Evolutionary conservation across 23 tunicate genomes (phyloP).

Genomic region (Trididemnum clinides): DNA sequence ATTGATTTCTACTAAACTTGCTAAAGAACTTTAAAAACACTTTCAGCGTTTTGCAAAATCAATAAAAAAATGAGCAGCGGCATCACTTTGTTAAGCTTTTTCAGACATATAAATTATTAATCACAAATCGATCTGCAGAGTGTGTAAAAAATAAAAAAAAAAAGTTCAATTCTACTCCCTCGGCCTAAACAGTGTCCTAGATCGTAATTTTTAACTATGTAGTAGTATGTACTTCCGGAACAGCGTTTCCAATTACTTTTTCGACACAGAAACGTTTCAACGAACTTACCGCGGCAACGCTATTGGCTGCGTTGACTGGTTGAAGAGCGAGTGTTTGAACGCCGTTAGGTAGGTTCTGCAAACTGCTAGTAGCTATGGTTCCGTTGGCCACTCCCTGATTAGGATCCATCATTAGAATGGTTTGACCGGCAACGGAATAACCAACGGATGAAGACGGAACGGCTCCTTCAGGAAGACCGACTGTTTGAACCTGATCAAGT

Average conservation of each 20-base stretch:
- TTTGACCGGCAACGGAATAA: slow-evolving; percentile 65
- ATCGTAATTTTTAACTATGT: no score
- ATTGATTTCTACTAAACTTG: no score
- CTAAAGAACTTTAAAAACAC: no score
- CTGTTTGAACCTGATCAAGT: slow-evolving; percentile 58
- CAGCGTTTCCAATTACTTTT: no score
- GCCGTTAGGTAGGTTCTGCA: slow-evolving; percentile 43
- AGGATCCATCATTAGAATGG: slow-evolving; percentile 83
- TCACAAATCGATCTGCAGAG: neutral
- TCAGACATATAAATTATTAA: neutral
- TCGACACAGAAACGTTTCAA: no score
- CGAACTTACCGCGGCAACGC: neutral
- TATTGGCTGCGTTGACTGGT: neutral
- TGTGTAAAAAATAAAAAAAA: neutral
- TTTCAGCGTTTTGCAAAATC: no score
- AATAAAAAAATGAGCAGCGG: no score
- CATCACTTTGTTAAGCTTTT: no score
- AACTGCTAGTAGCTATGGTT: slow-evolving; percentile 24
- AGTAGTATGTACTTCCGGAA: no score
- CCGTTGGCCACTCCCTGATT: slow-evolving; percentile 61
- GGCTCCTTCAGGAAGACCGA: slow-evolving; percentile 28
- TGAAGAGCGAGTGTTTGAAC: slow-evolving; percentile 43
- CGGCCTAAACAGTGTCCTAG: no score
- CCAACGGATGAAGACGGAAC: slow-evolving; percentile 50
- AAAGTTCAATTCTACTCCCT: neutral